Evolutionary conservation across 2,797 vertebrate species (phyloP).

Genomic region (Cryptoblepharus egeriae): DNA sequence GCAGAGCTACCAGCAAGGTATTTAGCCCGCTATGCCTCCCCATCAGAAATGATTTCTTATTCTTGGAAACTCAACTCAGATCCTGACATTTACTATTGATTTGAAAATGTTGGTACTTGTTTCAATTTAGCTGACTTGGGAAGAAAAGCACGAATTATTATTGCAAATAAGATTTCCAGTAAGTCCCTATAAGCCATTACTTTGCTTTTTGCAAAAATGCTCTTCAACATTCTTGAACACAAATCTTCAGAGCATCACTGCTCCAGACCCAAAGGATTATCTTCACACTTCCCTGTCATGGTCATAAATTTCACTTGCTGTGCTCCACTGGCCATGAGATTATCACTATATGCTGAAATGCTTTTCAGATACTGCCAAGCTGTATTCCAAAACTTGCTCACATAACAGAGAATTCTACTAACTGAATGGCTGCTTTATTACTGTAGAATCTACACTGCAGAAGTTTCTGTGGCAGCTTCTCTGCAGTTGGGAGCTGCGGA

Average conservation of each 20-base stretch:
- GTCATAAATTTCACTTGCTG: constrained; percentile 21
- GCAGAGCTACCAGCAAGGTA: too few relatives aligned
- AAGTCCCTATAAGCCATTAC: not conserved
- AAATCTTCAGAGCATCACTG: constrained; percentile 7
- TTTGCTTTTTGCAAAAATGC: not conserved
- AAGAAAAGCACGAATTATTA: constrained; percentile 27
- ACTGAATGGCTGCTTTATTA: not conserved
- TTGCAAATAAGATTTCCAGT: constrained; percentile 11
- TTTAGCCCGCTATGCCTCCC: too few relatives aligned
- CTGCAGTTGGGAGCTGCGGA: not conserved
- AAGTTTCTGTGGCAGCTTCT: not conserved
- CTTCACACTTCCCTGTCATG: constrained; percentile 15
- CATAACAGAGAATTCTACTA: not conserved
- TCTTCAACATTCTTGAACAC: not conserved
- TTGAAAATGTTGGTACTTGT: not conserved
- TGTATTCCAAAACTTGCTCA: constrained; percentile 8
- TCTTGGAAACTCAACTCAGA: not conserved
- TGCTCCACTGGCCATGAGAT: constrained; percentile 15
- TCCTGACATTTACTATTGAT: constrained; percentile 10
- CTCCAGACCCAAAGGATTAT: constrained; percentile 17
- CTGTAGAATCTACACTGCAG: not conserved
- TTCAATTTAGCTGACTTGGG: constrained; percentile 10
- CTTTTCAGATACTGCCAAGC: not conserved
- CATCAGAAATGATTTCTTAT: constrained; percentile 7
- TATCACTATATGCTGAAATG: constrained; percentile 21